Evolutionary conservation across 2,797 vertebrate genomes (phyloP), one percentile per base, ranked within the genome.

Genomic region (Girardinus metallicus): DNA sequence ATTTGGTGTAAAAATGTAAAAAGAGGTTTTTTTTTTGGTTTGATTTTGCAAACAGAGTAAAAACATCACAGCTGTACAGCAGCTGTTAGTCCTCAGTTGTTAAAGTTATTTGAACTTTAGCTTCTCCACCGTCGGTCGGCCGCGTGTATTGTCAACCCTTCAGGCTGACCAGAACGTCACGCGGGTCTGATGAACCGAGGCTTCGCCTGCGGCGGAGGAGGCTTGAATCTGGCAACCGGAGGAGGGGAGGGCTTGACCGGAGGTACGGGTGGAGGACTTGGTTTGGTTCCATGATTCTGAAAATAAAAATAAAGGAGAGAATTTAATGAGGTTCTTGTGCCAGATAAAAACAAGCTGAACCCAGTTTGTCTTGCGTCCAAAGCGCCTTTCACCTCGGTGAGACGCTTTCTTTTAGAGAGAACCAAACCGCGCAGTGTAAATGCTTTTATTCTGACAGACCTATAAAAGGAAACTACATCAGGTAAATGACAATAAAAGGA

Each of bases 221-320:
- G 87, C 51, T 90, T 88, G 46, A 70, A 15, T 47, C 83, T 79
- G 71, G 81, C 64, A 26, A 71, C 84, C 2, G 66, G 73, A 36
- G 85, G 82, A 85, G 90, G 84, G 66, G 70, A 13, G 0, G 87
- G 79, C 55, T 91, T 89, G 62, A 74, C 12, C 36, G 80, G 79
- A 66, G 89, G 88, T 6, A 86, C 82, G 3, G 91, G 86, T 78
- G 90, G 85, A 85, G 85, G 79, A 0, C 46, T 70, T 0, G 87
- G 82, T 84, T 89, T 92, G 72, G 66, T 62, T 0, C 79, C 76
- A 9, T 39, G 64, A 5, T 4, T 13, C 91, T 91, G 85, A 12
- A 85, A 83, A 72, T 2, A 1, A 78, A 76, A 57, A 70, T 5
- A 41, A 76, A 34, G 44, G 0, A 0, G 16, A 74, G 74, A 76